phyloP scores from a whole-genome alignment of 2,888 invertebrate species.

The Xanthostigma xanthostigma region DNA sequence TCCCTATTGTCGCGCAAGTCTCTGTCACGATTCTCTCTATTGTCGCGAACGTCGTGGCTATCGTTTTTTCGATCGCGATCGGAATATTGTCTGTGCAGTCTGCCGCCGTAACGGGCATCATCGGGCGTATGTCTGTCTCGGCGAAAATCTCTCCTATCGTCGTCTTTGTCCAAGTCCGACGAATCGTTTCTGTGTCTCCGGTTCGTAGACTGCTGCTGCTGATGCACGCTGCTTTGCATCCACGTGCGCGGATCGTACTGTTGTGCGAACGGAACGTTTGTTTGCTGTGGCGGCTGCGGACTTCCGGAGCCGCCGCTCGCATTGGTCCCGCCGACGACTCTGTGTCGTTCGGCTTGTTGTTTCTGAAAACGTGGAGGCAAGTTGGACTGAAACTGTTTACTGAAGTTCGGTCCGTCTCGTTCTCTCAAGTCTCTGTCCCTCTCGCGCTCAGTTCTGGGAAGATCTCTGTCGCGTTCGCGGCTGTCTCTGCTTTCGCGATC shows the following conservation, averaged over 20 bases:
- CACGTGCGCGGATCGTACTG: constrained; percentile 20
- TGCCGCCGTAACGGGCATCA: constrained; percentile 18
- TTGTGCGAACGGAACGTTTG: constrained; percentile 17
- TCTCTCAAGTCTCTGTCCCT: constrained; percentile 34
- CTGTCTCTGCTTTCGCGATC: constrained; percentile 20
- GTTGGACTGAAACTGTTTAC: constrained; percentile 64
- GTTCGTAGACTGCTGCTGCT: neutral
- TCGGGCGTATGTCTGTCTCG: constrained; percentile 16
- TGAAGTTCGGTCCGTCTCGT: constrained; percentile 44
- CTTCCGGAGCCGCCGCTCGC: constrained; percentile 4
- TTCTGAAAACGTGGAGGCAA: constrained; percentile 76
- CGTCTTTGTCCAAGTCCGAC: constrained; percentile 17
- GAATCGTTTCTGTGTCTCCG: constrained; percentile 10
- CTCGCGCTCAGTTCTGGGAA: constrained; percentile 15
- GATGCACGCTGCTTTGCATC: constrained; percentile 11
- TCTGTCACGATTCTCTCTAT: constrained; percentile 17
- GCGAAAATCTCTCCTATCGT: constrained; percentile 21
- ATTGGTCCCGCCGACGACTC: constrained; percentile 21
- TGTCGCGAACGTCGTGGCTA: constrained; percentile 18
- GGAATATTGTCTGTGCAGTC: constrained; percentile 14
- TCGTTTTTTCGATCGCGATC: constrained; percentile 18
- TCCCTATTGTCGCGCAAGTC: constrained; percentile 20
- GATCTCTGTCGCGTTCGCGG: constrained; percentile 21
- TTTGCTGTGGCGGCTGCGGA: constrained; percentile 7
- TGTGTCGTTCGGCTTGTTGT: constrained; percentile 44